These are phyloP conservation scores for Acleris emargana DNA, from an alignment of 2,888 invertebrate genomes.

Conservation along the genomic window DNA sequence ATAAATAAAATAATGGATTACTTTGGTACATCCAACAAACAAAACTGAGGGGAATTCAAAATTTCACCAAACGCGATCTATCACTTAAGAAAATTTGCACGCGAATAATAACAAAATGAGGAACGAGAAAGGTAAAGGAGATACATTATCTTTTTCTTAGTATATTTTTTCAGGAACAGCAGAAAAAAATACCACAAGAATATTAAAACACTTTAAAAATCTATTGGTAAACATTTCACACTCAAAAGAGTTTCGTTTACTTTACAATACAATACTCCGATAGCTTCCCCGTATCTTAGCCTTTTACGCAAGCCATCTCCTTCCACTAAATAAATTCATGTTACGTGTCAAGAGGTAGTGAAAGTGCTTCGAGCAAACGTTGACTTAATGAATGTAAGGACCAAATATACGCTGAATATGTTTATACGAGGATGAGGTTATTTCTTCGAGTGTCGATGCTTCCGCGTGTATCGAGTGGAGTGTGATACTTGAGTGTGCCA, in stretches of 20 bases:
- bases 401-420: constrained; percentile 29
- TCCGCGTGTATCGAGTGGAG: constrained; percentile 8
- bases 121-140: too few relatives aligned
- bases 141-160: too few relatives aligned
- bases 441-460: constrained; percentile 25
- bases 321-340: constrained; percentile 29
- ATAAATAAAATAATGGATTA: constrained; percentile 4
- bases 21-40: neutral
- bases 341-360: constrained; percentile 31
- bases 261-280: neutral
- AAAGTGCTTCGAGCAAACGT: constrained; percentile 32
- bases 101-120: too few relatives aligned
- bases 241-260: too few relatives aligned
- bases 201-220: too few relatives aligned
- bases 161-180: too few relatives aligned
- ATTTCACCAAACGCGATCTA: neutral
- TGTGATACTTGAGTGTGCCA: neutral
- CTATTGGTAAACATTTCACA: too few relatives aligned
- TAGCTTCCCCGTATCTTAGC: constrained; percentile 6
- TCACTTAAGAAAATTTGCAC: constrained; percentile 1
- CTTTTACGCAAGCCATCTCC: constrained; percentile 9
- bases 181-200: too few relatives aligned
- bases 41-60: constrained; percentile 6
- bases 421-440: constrained; percentile 31
- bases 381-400: constrained; percentile 35